phyloP scores from a whole-genome alignment of 2,113 vertebrate species.

The Solea solea region DNA sequence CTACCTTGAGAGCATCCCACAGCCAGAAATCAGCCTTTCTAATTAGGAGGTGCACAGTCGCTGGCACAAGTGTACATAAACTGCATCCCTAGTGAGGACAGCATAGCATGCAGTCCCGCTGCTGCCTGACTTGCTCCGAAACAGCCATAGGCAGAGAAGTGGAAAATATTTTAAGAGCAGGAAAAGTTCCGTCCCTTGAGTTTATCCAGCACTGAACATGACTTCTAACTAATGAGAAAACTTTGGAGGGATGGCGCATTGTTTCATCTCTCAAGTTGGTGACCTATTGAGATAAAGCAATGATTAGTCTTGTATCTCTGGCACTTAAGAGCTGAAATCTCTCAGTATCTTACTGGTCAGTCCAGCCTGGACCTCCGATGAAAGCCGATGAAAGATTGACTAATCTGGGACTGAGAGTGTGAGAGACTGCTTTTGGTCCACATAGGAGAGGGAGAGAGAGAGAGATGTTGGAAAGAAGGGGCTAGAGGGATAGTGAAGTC shows the following conservation, averaged over 20 bases:
- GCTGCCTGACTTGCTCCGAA: conserved; percentile 14
- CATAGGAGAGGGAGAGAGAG: conserved; percentile 20
- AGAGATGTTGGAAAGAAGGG: conserved; percentile 30
- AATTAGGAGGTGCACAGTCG: conserved; percentile 64
- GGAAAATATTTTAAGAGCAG: conserved; percentile 27
- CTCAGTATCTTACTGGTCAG: conserved; percentile 6
- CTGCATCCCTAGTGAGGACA: conserved; percentile 42
- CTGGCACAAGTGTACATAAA: conserved; percentile 58
- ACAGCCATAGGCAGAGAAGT: conserved; percentile 37
- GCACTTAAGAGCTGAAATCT: conserved; percentile 14
- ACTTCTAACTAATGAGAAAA: conserved; percentile 27
- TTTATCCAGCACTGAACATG: conserved; percentile 13
- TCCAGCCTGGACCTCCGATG: conserved; percentile 28
- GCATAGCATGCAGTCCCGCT: conserved; percentile 20
- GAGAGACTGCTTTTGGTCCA: conserved; percentile 31
- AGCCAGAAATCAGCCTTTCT: conserved; percentile 64
- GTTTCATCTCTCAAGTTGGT: conserved; percentile 6
- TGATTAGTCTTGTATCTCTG: conserved; percentile 18
- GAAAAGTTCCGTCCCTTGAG: conserved; percentile 9
- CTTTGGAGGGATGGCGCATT: neutral
- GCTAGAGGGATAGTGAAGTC: conserved; percentile 50
- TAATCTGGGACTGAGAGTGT: conserved; percentile 46
- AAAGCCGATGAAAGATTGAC: conserved; percentile 68
- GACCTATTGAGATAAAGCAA: neutral
- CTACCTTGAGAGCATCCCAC: conserved; percentile 50